Base-by-base conservation (phyloP, 2,797 vertebrate species). In the Sebastes hubbsi region DNA sequence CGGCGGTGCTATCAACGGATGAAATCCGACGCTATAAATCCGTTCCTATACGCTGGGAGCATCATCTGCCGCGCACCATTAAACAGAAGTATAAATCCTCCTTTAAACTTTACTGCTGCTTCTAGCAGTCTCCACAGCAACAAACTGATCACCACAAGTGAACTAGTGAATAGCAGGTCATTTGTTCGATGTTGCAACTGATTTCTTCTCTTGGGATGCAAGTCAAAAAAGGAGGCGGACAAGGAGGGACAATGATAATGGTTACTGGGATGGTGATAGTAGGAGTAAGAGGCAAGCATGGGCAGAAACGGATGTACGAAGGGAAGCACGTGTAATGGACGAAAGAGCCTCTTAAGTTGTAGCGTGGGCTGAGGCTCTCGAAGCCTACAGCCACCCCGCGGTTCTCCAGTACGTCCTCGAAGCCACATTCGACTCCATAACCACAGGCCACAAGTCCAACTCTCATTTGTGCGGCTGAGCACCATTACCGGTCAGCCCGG, bases 391-490 rank as follows among this genome's bases (percentile, higher is more conserved):
- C 75, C 64, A 29, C 34, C 36, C 60, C n/a, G 68, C 70, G 38
- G 70, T 32, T 83, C 63, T 86, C 64, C 74, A 56, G 20, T 7
- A 60, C 7, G 30, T 75, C 82, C 80, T 85, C n/a, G 1, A 54
- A 85, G 72, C 32, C 75, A 24, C 8, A 67, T 72, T 75, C 66
- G 54, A 72, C 59, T 79, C 55, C 71, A 70, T 59, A 78, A 60
- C 68, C 55, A 49, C 42, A 16, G 77, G 78, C 66, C 71, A 78
- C 36, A 14, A 63, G 81, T 75, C 61, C 80, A 72, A 56, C 81
- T 77, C 84, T 77, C 77, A 73, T 68, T 72, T 5, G 65, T 49
- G 58, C 49, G 34, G 75, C 72, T 54, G 73, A 84, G 79, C 79
- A 74, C 64, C 78, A 82, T 77, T 77, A 75, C 34, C 1, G 24